Evolutionary conservation across 2,888 invertebrate species (phyloP).

Genomic region (Lepetodrilus schrolli): DNA sequence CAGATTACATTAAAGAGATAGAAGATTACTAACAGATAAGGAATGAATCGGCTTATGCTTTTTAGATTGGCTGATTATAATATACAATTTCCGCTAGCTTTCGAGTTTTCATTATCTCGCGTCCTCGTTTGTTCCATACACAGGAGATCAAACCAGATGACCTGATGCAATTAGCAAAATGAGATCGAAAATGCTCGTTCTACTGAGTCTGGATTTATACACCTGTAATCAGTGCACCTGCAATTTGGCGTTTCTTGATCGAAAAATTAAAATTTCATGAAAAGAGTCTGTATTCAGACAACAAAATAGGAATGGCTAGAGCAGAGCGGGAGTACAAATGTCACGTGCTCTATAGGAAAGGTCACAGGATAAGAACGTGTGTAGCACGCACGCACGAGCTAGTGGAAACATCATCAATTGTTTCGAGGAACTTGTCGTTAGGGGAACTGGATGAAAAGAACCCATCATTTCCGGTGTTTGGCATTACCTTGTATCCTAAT

Average conservation of each 20-base stretch:
- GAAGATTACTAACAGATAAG: conserved; percentile 16
- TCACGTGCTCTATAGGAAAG: conserved; percentile 28
- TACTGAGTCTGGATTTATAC: background rate
- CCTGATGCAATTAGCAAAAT: conserved; percentile 13
- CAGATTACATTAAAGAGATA: background rate
- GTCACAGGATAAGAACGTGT: conserved; percentile 28
- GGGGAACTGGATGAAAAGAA: conserved; percentile 29
- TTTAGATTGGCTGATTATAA: conserved; percentile 13
- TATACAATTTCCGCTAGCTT: conserved; percentile 26
- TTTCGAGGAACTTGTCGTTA: conserved; percentile 9
- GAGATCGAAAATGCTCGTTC: conserved; percentile 26
- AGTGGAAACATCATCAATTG: conserved; percentile 3
- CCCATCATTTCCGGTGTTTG: conserved; percentile 33
- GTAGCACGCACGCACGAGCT: conserved; percentile 1
- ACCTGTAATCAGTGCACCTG: conserved; percentile 33
- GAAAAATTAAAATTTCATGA: conserved; percentile 37
- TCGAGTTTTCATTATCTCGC: conserved; percentile 22
- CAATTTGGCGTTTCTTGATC: conserved; percentile 31
- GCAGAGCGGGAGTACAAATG: conserved; percentile 31
- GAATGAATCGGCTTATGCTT: conserved; percentile 26
- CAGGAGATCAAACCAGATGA: conserved; percentile 21
- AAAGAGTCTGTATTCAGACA: conserved; percentile 3
- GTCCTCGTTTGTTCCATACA: background rate
- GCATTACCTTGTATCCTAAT: conserved; percentile 7
- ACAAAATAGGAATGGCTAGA: conserved; percentile 2